Percentiles rank a stretch among this genome's conserved stretches.
Evolutionary conservation across 2,113 vertebrate species (phyloP).

Genomic region (Sigmodon hispidus): DNA sequence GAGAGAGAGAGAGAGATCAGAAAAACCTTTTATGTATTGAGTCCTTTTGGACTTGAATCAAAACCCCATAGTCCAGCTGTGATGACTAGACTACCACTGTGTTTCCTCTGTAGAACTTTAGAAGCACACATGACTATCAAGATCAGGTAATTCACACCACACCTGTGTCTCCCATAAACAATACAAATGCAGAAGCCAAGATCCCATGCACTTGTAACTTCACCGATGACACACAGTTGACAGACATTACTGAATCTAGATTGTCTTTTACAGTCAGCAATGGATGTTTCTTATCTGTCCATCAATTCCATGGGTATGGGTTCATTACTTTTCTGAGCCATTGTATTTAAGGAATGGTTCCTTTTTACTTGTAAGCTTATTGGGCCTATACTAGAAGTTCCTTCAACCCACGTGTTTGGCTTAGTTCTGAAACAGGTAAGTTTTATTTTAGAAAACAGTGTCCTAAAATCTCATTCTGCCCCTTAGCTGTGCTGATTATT

Average conservation of each 20-base stretch:
- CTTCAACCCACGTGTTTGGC: slow-evolving; percentile 42
- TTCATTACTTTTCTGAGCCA: slow-evolving; percentile 45
- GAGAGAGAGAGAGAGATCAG: background rate
- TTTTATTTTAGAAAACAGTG: slow-evolving; percentile 51
- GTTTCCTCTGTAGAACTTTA: slow-evolving; percentile 38
- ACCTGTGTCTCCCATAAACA: background rate
- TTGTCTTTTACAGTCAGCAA: slow-evolving; percentile 43
- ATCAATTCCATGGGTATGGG: background rate
- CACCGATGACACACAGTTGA: slow-evolving; percentile 20
- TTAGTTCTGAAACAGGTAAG: slow-evolving; percentile 39
- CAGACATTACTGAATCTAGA: slow-evolving; percentile 35
- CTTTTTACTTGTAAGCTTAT: slow-evolving; percentile 19
- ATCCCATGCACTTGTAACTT: slow-evolving; percentile 25
- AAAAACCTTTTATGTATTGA: slow-evolving; percentile 27
- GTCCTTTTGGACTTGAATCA: slow-evolving; percentile 39
- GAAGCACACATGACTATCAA: background rate
- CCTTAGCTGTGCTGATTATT: too few species aligned
- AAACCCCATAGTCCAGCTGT: slow-evolving; percentile 4
- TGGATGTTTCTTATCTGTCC: background rate
- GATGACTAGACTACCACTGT: background rate
- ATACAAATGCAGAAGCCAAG: slow-evolving; percentile 29
- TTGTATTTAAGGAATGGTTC: background rate
- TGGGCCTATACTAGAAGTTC: slow-evolving; percentile 28
- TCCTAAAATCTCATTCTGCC: slow-evolving; percentile 31
- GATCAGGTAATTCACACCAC: slow-evolving; percentile 50